These are phyloP conservation scores for Nothura maculosa DNA, from an alignment of 2,797 vertebrate genomes.

Conservation along the genomic window DNA sequence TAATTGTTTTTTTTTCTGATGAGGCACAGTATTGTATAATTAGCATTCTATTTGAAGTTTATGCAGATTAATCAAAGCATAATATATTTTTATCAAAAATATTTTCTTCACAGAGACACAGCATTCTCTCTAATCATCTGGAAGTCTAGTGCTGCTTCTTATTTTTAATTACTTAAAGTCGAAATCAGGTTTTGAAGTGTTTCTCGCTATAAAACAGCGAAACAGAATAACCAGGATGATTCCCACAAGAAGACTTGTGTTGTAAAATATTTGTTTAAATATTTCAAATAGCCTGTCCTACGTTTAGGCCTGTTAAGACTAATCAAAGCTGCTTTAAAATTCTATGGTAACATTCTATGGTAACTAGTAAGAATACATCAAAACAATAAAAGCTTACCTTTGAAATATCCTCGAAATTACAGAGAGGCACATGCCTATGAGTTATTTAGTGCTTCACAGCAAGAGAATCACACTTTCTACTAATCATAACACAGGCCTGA, in stretches of 20 bases:
- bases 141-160: neutral
- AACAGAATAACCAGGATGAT: neutral
- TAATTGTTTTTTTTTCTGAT: constrained; percentile 70
- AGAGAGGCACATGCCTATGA: neutral
- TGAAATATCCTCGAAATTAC: neutral
- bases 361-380: neutral
- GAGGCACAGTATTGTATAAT: constrained; percentile 51
- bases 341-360: neutral
- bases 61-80: constrained; percentile 53
- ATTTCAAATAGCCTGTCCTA: neutral
- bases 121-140: neutral
- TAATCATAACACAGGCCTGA: neutral
- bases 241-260: neutral
- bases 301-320: neutral
- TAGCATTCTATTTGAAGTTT: constrained; percentile 55
- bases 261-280: neutral
- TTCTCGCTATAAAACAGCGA: neutral
- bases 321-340: neutral
- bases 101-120: neutral
- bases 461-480: neutral
- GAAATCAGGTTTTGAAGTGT: neutral
- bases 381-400: neutral
- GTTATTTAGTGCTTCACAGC: neutral
- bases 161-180: neutral
- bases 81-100: constrained; percentile 5